These are phyloP conservation scores for Salvelinus alpinus DNA, from an alignment of 2,113 vertebrate genomes.

Conservation along the genomic window DNA sequence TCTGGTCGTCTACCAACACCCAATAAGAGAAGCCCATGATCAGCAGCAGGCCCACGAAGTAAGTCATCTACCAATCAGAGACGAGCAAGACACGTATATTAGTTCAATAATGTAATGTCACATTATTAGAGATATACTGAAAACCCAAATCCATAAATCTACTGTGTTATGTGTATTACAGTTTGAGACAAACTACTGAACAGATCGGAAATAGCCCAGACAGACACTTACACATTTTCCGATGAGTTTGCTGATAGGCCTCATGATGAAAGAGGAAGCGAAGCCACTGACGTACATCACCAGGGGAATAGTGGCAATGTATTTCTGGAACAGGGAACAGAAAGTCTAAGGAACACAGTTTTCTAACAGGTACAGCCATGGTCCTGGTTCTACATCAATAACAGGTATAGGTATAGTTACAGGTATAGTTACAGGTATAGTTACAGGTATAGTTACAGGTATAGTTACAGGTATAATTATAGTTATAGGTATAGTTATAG, in stretches of 20 bases:
- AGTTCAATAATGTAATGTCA: background rate
- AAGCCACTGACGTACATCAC: constrained; percentile 95
- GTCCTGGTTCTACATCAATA: background rate
- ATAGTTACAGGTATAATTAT: too few relatives aligned
- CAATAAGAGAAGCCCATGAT: constrained; percentile 87
- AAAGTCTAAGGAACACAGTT: background rate
- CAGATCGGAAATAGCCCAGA: background rate
- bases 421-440: too few relatives aligned
- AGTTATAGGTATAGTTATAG: too few relatives aligned
- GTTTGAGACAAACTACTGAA: background rate
- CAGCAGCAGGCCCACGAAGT: constrained; percentile 85
- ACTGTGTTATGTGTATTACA: background rate
- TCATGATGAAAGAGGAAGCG: constrained; percentile 91
- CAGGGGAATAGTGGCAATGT: constrained; percentile 89
- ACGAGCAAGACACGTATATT: background rate
- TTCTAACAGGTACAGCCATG: too few relatives aligned
- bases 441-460: too few relatives aligned
- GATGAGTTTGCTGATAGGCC: constrained; percentile 82
- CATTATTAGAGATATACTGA: too few relatives aligned
- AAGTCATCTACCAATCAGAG: constrained; percentile 79
- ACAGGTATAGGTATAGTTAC: background rate
- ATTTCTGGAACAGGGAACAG: constrained; percentile 74
- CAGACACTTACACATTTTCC: constrained; percentile 85
- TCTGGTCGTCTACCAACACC: constrained; percentile 75
- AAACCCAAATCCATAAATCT: too few relatives aligned